Base-by-base conservation (phyloP, 1,140 invertebrate species). In the Drosophila lowei region DNA sequence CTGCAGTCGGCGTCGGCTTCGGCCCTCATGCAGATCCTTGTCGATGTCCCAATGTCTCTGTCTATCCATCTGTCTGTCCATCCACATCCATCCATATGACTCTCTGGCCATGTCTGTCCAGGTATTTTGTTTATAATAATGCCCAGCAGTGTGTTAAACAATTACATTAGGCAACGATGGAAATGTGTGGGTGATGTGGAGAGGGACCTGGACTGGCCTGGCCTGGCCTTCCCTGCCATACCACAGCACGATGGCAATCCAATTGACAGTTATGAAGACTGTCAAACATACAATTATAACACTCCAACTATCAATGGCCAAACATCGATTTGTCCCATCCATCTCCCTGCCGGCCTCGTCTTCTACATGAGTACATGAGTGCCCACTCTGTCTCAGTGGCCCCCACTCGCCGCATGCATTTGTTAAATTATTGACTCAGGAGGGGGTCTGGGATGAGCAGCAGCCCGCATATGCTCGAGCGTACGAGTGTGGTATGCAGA, bases 241-340 rank as follows among this genome's bases (percentile, higher is more conserved):
- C 54, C 68, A 61, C 59, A 43, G 34, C 78, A 64, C 72, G 9
- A 67, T 58, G 81, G 68, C 78, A 88, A 88, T 88, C 77, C 79
- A 88, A 88, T 88, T 88, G 83, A 88, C 83, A 88, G 83, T 88
- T 88, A 88, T 88, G 83, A 88, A 88, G 84, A 88, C 88, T 89
- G 84, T 83, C 83, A 88, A 88, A 88, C 84, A 88, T 72, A 83
- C 78, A 88, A 79, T 86, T 88, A 86, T 86, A 86, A 78, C 78
- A 86, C 81, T 85, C 68, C 23, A 72, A 56, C 64, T 65, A 78
- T 73, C 68, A 78, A 77, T 80, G 41, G 60, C 50, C 68, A 55
- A 72, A 68, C 74, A 86, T 81, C 48, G 78, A 88, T 88, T 68
- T 71, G 42, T 30, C 30, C 50, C 65, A 42, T 56, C 63, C 34